Evolutionary conservation across 2,113 vertebrate species (phyloP).

Genomic region (Centropus unirufus): DNA sequence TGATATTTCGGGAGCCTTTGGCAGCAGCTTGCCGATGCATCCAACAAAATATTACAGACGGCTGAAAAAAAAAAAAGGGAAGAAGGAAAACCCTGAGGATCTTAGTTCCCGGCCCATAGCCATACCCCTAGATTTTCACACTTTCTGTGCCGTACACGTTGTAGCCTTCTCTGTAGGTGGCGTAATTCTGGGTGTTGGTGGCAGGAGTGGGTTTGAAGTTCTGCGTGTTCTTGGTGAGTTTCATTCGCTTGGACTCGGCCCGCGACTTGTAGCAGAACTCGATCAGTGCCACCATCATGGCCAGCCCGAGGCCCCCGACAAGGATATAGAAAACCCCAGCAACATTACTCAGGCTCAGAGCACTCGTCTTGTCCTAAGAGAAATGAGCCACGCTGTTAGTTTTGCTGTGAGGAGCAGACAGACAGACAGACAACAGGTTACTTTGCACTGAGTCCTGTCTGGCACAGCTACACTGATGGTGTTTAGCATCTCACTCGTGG

Average conservation of each 20-base stretch:
- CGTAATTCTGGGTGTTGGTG: constrained; percentile 98
- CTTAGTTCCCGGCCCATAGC: constrained; percentile 56
- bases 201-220: constrained; percentile 98
- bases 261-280: constrained; percentile 99
- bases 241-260: constrained; percentile 98
- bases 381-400: constrained; percentile 87
- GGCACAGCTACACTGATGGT: neutral
- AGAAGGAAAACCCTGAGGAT: neutral
- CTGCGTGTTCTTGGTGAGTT: constrained; percentile 98
- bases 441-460: constrained; percentile 50
- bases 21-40: neutral
- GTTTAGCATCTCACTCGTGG: fast-evolving
- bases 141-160: constrained; percentile 99
- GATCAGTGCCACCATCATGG: constrained; percentile 99
- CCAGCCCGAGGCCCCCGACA: constrained; percentile 97
- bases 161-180: constrained; percentile 99
- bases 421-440: constrained; percentile 70
- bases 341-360: constrained; percentile 99
- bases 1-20: neutral
- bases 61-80: neutral
- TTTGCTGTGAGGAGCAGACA: constrained; percentile 55
- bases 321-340: constrained; percentile 99
- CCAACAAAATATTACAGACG: neutral
- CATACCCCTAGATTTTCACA: constrained; percentile 99
- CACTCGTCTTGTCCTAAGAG: constrained; percentile 99